Conservation (phyloP, 2,113 vertebrate species). For the Acanthochromis polyacanthus region DNA sequence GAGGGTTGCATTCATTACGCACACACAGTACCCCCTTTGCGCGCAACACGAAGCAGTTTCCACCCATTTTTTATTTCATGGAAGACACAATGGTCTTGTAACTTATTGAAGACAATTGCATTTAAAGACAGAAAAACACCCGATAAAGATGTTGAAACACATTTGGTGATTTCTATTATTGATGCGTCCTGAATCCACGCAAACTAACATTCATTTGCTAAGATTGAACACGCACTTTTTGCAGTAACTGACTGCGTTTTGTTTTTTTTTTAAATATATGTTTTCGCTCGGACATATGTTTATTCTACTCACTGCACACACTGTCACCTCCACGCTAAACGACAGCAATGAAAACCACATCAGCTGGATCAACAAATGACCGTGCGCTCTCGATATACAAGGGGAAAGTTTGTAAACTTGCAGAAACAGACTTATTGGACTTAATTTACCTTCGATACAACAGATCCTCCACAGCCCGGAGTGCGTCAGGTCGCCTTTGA, state of each 20-base stretch:
- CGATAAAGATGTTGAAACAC: background rate
- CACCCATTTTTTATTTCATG: background rate
- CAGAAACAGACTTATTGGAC: background rate
- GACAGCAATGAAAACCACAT: background rate
- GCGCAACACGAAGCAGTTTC: constrained; percentile 31
- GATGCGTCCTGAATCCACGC: background rate
- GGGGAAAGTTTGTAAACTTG: constrained; percentile 28
- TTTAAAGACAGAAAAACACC: background rate
- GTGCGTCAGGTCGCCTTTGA: constrained; percentile 91
- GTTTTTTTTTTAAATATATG: no score
- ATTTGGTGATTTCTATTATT: background rate
- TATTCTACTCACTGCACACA: background rate
- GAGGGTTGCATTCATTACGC: background rate
- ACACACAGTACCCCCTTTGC: background rate
- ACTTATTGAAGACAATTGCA: background rate
- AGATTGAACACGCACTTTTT: background rate
- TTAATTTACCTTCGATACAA: constrained; percentile 92
- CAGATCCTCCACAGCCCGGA: constrained; percentile 96
- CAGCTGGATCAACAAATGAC: background rate
- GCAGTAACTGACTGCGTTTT: background rate
- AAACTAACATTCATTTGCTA: background rate
- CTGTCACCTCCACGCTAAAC: background rate
- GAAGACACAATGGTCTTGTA: background rate
- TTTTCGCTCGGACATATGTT: background rate
- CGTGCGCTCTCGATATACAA: background rate